phyloP scores from a whole-genome alignment of 2,797 vertebrate species.

The Pristis pectinata region DNA sequence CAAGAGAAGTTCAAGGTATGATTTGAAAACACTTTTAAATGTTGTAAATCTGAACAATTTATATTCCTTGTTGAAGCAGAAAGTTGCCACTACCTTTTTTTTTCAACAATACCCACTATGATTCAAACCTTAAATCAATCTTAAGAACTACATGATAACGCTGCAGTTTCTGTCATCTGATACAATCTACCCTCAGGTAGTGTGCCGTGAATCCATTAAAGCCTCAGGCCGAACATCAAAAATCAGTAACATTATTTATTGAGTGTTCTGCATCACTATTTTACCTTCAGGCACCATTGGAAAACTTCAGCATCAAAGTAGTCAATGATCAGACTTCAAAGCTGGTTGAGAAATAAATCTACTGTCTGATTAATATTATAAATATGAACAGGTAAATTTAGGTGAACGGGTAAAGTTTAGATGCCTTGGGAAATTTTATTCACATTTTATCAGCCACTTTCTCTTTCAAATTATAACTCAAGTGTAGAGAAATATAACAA shows the following conservation, averaged over 20 bases:
- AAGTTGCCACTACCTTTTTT: neutral
- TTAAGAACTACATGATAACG: neutral
- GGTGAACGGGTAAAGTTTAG: no score
- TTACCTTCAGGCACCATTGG: neutral
- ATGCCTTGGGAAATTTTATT: neutral
- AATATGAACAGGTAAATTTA: neutral
- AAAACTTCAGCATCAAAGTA: conserved; percentile 2
- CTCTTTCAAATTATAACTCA: neutral
- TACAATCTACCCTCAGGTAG: conserved; percentile 19
- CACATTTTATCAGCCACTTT: neutral
- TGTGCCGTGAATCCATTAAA: conserved; percentile 2
- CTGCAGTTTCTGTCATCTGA: neutral
- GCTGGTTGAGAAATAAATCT: neutral
- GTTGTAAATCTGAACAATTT: neutral
- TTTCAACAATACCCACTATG: neutral
- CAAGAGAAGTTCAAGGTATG: neutral
- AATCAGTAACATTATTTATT: neutral
- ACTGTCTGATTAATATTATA: neutral
- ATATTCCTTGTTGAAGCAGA: neutral
- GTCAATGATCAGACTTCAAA: neutral
- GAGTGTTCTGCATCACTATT: neutral
- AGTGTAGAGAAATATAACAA: neutral
- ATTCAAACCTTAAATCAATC: neutral
- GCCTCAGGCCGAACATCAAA: conserved; percentile 21
- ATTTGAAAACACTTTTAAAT: neutral